Evolutionary conservation across 2,113 vertebrate genomes (phyloP).

Genomic region (crab-eating macaque (Macaca fascicularis)): DNA sequence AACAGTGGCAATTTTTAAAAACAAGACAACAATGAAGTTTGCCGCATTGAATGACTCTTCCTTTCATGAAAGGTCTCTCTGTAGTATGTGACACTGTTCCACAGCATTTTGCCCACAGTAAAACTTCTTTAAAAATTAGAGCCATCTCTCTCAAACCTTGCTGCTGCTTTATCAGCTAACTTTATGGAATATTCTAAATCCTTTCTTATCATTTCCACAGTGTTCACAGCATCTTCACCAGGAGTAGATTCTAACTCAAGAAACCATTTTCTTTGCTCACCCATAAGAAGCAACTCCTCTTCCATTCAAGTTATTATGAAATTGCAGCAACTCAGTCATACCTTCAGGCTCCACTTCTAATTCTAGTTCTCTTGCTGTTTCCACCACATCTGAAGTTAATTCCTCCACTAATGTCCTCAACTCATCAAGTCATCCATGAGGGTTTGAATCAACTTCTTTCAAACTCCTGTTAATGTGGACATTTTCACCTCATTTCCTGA

Average conservation of each 20-base stretch:
- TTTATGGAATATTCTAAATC: background rate
- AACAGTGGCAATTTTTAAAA: background rate
- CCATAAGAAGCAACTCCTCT: background rate
- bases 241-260: background rate
- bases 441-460: background rate
- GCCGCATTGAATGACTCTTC: background rate
- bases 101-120: background rate
- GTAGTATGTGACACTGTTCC: background rate
- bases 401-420: background rate
- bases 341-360: background rate
- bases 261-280: background rate
- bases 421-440: background rate
- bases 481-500: background rate
- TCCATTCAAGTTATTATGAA: background rate
- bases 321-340: background rate
- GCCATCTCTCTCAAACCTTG: background rate
- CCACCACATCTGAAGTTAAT: background rate
- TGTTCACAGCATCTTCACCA: background rate
- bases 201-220: background rate
- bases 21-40: background rate
- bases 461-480: background rate
- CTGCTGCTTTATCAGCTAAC: background rate
- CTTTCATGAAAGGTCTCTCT: background rate
- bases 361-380: background rate
- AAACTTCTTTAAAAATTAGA: background rate